Evolutionary conservation across 37 sponge, comb jelly and placozoan species (phyloP), one percentile per base, ranked within the genome.

Genomic region (Hexactinellida sp.): DNA sequence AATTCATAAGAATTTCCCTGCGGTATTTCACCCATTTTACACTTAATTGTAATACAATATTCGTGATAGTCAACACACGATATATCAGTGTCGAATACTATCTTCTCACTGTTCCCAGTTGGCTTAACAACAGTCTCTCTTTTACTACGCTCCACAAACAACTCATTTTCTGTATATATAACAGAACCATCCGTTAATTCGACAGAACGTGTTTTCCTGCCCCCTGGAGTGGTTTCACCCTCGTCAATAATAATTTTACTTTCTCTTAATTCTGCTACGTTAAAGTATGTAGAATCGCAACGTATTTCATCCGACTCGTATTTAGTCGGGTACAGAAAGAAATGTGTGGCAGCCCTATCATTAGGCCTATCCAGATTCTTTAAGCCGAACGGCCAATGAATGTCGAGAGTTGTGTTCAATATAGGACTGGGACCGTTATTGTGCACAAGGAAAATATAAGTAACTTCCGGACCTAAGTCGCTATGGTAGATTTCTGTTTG

Each of bases 271-370:
- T 63, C 13, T 21, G 76, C 76, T n/a, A 63, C 76, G 34, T 63
- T 63, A 63, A 63, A 63, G 76, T 25, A 63, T 23, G 28, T 63
- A 63, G 76, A n/a, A 63, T 63, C 76, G 34, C 76, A 63, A n/a
- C 76, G 76, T 63, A 63, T 63, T 10, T 10, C 13, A n/a, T 63
- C 76, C 3, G 76, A 63, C 25, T 23, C 34, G 30, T 63, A 63
- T n/a, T n/a, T 63, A n/a, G 30, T 63, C 5, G 76, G 28, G 76
- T 63, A 63, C 13, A 63, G 34, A n/a, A 63, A 7, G 76, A 63
- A 63, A n/a, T 63, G 76, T 10, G 19, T 10, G 34, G 76, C 76
- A 7, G 76, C 76, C 13, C 34, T 63, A n/a, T 63, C 30, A n/a
- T 10, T 25, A n/a, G 13, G 3, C 21, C 28, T 25, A 10, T 63